Base-by-base conservation (phyloP, 1,140 invertebrate genomes). In the Pseudomyrmex pallidus region DNA sequence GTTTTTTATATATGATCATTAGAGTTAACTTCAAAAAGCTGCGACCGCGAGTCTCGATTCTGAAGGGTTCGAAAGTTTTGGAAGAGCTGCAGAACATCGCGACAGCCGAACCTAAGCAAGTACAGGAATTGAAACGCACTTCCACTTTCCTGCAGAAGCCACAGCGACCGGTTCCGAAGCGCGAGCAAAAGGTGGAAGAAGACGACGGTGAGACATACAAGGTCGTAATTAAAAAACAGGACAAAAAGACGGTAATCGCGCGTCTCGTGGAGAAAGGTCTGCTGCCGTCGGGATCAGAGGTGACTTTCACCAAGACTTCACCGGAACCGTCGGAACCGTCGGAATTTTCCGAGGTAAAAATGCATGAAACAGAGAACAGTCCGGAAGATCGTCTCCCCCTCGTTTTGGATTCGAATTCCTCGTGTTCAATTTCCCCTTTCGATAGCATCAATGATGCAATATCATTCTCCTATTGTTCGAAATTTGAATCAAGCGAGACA, bases 61-160 rank as follows among this genome's bases (percentile, higher is more conserved):
- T 97, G 52, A 96, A 96, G 90, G 94, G 96, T 80, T 97, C 96
- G n/a, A 95, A 96, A 90, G 96, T 97, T 0, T 93, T 97, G 78
- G 95, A 96, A 85, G 96, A 95, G 15, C 88, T 96, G 7, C 96
- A 96, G 70, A 85, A 93, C 12, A 91, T 94, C 22, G 91, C 91
- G 1, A 73, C 89, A 20, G 89, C 87, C 7, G 95, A 95, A 66
- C 95, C 95, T 59, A 94, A 94, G 50, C 89, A 93, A 44, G 93
- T 95, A 20, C 95, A 96, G 82, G 95, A 95, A 67, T 63, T 91
- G 17, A 95, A 95, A 62, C 96, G 95, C 76, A 96, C 95, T 90
- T 96, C 96, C n/a, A 96, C 96, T 13, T 97, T 97, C 88, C 90
- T 97, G 54, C 96, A 96, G 89, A 96, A 96, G 84, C 96, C 96